phyloP scores from a whole-genome alignment of 2,113 vertebrate genomes.

The Eptesicus fuscus region DNA sequence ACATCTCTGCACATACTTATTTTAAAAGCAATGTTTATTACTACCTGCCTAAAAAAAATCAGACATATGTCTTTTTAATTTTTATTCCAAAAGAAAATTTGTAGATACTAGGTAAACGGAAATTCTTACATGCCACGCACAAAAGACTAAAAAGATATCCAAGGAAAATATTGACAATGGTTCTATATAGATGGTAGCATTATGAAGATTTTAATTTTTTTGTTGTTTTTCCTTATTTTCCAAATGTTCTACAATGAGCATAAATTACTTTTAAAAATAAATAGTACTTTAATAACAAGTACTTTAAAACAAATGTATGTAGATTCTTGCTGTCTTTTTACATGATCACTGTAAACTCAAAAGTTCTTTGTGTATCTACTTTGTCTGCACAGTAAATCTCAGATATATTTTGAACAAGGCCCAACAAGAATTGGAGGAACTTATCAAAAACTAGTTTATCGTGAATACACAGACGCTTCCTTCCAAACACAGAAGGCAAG shows the following conservation, averaged over 20 bases:
- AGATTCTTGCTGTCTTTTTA: background rate
- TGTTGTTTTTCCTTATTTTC: background rate
- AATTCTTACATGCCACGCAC: background rate
- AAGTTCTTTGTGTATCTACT: background rate
- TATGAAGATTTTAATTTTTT: background rate
- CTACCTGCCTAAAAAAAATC: background rate
- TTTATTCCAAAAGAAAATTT: slow-evolving; percentile 14
- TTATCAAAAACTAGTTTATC: slow-evolving; percentile 91
- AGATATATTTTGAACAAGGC: slow-evolving; percentile 82
- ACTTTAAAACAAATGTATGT: background rate
- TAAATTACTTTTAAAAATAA: background rate
- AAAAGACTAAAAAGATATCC: background rate
- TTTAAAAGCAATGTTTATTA: background rate
- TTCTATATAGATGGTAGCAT: background rate
- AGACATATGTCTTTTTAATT: background rate
- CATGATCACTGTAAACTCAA: background rate
- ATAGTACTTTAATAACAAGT: no score
- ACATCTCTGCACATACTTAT: background rate
- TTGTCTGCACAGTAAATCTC: slow-evolving; percentile 83
- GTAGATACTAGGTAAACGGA: background rate
- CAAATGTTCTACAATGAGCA: background rate
- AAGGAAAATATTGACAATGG: background rate
- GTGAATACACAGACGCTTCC: slow-evolving; percentile 87
- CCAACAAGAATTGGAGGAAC: slow-evolving; percentile 89
- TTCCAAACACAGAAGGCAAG: slow-evolving; percentile 84